Evolutionary conservation across 2,888 invertebrate genomes (phyloP).

Genomic region (Dynastes tityus): DNA sequence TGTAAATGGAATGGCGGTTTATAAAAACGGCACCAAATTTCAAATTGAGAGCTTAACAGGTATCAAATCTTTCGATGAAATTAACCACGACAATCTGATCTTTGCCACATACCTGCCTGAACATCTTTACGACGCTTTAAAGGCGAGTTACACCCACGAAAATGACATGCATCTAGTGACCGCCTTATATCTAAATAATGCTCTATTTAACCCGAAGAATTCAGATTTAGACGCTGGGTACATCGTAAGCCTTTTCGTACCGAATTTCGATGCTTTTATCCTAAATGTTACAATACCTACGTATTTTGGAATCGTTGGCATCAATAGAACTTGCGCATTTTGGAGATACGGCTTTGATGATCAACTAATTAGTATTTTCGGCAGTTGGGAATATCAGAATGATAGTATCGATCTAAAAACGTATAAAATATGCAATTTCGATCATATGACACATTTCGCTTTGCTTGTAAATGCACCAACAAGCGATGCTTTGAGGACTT

Average conservation of each 20-base stretch:
- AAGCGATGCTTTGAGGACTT: neutral
- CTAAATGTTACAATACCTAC: neutral
- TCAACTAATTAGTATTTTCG: constrained; percentile 28
- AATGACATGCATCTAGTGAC: constrained; percentile 30
- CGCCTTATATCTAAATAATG: constrained; percentile 30
- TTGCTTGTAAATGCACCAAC: constrained; percentile 38
- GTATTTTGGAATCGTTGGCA: constrained; percentile 11
- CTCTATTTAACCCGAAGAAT: constrained; percentile 26
- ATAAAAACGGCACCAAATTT: neutral
- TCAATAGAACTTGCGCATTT: constrained; percentile 36
- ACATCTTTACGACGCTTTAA: neutral
- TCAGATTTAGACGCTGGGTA: neutral
- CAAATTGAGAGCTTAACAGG: constrained; percentile 8
- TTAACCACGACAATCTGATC: constrained; percentile 18
- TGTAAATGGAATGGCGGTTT: constrained; percentile 47
- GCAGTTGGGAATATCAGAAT: constrained; percentile 38
- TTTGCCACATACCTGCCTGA: constrained; percentile 43
- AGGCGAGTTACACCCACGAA: neutral
- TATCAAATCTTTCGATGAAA: constrained; percentile 3
- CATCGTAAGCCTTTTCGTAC: constrained; percentile 35
- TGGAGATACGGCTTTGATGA: constrained; percentile 49
- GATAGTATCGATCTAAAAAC: constrained; percentile 9
- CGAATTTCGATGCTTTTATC: neutral
- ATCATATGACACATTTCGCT: constrained; percentile 50
- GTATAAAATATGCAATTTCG: constrained; percentile 32